Base-by-base conservation (phyloP, 1,140 invertebrate species). In the Heliconius eleuchia region DNA sequence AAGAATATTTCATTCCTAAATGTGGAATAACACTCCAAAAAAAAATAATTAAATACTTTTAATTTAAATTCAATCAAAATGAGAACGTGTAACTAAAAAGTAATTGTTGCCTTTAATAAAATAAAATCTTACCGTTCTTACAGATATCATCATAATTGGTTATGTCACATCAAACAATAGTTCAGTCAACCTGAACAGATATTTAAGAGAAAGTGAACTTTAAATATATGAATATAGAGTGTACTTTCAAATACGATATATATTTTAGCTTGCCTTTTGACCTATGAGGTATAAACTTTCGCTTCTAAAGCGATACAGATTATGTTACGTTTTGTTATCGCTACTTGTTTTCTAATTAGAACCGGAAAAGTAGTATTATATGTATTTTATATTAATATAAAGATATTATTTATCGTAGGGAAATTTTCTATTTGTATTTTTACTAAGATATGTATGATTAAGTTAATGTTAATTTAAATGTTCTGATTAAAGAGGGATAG, bases 221-320 rank as follows among this genome's bases (percentile, higher is more conserved):
- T 73, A 76, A 19, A 0, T 5, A 2, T 18, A 19, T 34, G 6
- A 1, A 18, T 3, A 66, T 80, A 80, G 52, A 76, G 79, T 76
- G 2, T 27, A 73, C 23, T 77, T 73, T 55, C 8, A 30, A 30
- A 16, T 46, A 52, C 18, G 19, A 19, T 70, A 50, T 50, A 66
- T 66, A 30, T 13, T 9, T 30, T 30, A 30, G 60, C 60, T 5
- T 66, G 60, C 23, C 79, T 75, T 80, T 79, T 82, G 77, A 79
- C 80, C 78, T 71, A 60, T 7, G n/a, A 74, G 30, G 27, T n/a
- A 76, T 71, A 50, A 71, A 82, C 80, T 82, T 82, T 82, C 80
- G 77, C 80, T 82, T 76, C 75, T 76, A 74, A 74, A 79, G 74
- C 71, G 71, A 71, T 52, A 66, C 79, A 76, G 71, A 80, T 66